Evolutionary conservation across 1,140 invertebrate species (phyloP).

Genomic region (Drosophila serrata): DNA sequence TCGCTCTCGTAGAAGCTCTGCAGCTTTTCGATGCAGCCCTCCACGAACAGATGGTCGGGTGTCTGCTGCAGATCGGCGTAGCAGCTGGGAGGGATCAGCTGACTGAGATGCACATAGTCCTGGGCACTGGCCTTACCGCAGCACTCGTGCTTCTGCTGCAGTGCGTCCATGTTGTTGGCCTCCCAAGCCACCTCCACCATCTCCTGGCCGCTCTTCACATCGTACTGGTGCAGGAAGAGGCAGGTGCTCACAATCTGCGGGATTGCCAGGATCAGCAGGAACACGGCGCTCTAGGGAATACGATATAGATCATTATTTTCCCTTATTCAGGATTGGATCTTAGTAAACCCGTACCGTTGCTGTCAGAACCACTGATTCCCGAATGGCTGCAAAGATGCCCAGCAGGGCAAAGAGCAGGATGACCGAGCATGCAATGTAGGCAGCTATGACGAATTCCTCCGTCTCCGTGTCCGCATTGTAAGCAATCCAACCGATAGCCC

Average conservation of each 20-base stretch:
- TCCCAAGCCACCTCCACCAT: conserved; percentile 74
- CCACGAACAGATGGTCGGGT: conserved; percentile 53
- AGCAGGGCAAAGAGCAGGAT: conserved; percentile 69
- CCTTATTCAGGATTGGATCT: rapidly evolving
- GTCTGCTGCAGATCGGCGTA: conserved; percentile 57
- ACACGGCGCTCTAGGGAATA: conserved; percentile 62
- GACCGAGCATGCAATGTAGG: conserved; percentile 57
- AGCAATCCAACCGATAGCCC: conserved; percentile 71
- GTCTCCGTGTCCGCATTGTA: conserved; percentile 65
- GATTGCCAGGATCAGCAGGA: conserved; percentile 69
- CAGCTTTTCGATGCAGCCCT: conserved; percentile 72
- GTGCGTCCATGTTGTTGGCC: conserved; percentile 72
- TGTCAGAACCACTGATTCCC: conserved; percentile 71
- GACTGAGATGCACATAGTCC: conserved; percentile 70
- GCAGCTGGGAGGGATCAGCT: conserved; percentile 70
- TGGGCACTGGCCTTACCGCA: conserved; percentile 75
- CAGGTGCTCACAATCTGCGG: conserved; percentile 62
- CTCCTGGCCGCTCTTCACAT: conserved; percentile 56
- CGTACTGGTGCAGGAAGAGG: conserved; percentile 56
- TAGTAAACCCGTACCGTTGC: conserved; percentile 46
- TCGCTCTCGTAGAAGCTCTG: conserved; percentile 70
- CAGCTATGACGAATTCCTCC: conserved; percentile 62
- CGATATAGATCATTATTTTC: not conserved
- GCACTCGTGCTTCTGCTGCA: conserved; percentile 72
- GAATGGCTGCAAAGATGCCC: conserved; percentile 70